phyloP scores from a whole-genome alignment of 1,140 invertebrate genomes.

The Protaetia brevitarsis region DNA sequence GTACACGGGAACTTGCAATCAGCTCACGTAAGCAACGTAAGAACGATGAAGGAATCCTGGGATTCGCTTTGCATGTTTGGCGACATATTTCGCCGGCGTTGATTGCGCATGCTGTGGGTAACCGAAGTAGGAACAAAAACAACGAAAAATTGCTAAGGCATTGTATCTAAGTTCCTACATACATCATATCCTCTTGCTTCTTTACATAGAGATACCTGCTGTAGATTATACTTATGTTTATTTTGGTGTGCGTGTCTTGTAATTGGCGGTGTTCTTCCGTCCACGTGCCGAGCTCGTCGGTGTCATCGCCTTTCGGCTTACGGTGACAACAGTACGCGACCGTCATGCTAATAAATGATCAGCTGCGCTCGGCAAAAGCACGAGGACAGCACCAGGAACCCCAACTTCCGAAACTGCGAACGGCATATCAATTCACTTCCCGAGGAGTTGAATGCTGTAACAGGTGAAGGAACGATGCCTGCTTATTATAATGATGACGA shows the following conservation, averaged over 20 bases:
- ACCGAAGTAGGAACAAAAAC: no score
- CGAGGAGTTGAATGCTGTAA: no score
- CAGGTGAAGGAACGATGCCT: no score
- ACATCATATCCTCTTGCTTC: no score
- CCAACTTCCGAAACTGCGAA: constrained; percentile 24
- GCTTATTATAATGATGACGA: no score
- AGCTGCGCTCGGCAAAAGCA: background rate
- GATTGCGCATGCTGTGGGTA: no score
- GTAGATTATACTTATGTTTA: no score
- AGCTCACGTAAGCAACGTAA: background rate
- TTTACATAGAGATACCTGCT: no score
- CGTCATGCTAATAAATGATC: constrained; percentile 13
- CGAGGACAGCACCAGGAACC: background rate
- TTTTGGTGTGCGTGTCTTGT: constrained; percentile 14
- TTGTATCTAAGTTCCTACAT: no score
- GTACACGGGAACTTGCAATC: constrained; percentile 21
- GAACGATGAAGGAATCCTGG: background rate
- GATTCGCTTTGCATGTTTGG: no score
- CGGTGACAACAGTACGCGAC: background rate
- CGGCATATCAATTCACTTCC: constrained; percentile 16
- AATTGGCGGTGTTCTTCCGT: constrained; percentile 33
- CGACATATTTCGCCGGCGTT: no score
- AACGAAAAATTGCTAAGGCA: no score
- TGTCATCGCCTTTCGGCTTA: constrained; percentile 23
- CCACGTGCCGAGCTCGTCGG: constrained; percentile 27